These are phyloP conservation scores for Aporophyla lueneburgensis DNA, from an alignment of 2,888 invertebrate species.

Conservation along the genomic window DNA sequence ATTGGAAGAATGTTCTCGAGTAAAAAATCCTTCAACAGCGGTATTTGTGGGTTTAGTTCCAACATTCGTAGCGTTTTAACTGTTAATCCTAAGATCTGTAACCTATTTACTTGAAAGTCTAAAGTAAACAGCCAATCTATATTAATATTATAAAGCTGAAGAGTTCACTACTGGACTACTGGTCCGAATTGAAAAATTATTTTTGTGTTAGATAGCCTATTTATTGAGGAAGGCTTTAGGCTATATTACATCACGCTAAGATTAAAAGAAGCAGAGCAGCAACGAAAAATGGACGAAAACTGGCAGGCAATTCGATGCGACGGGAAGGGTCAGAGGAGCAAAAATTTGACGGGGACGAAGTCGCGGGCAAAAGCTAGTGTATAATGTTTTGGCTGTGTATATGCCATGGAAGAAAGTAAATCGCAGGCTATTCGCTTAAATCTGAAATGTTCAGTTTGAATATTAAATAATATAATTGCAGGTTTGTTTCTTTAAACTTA, in stretches of 20 bases:
- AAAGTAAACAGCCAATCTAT: constrained; percentile 43
- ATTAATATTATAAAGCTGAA: no score
- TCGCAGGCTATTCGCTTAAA: constrained; percentile 13
- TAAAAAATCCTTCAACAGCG: constrained; percentile 38
- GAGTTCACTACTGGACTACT: no score
- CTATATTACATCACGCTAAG: no score
- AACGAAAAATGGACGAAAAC: no score
- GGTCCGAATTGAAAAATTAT: no score
- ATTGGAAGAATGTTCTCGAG: constrained; percentile 52
- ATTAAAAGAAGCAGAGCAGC: no score
- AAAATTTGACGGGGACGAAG: no score
- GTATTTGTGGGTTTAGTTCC: constrained; percentile 42
- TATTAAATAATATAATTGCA: constrained; percentile 10
- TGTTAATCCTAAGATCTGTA: constrained; percentile 41
- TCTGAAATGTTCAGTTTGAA: background rate
- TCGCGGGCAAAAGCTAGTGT: no score
- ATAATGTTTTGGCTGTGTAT: constrained; percentile 23
- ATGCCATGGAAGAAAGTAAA: constrained; percentile 7
- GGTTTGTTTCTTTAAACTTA: constrained; percentile 2
- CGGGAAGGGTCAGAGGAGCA: no score
- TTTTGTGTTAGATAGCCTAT: no score
- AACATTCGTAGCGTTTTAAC: constrained; percentile 36
- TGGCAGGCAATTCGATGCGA: no score
- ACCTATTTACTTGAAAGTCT: constrained; percentile 27
- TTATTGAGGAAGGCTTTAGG: no score